Conservation (phyloP, 2,797 vertebrate species). For the Coluber constrictor region DNA sequence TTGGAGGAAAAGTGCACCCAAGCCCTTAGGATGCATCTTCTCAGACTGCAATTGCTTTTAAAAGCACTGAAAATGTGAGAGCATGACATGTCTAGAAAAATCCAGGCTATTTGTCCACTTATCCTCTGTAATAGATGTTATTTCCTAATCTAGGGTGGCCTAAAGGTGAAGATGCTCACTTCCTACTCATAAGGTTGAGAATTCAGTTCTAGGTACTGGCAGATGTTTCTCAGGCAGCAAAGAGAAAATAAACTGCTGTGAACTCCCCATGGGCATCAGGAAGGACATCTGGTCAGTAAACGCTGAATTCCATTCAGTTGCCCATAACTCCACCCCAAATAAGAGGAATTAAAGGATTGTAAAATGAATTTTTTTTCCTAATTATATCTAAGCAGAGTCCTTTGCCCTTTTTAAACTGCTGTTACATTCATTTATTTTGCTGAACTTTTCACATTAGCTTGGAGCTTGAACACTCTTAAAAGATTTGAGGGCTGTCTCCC, state of each 20-base stretch:
- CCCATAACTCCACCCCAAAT: background rate
- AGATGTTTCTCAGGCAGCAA: background rate
- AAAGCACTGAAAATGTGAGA: background rate
- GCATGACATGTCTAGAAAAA: background rate
- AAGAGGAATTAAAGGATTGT: background rate
- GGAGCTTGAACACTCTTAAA: background rate
- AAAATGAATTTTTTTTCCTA: fast-evolving
- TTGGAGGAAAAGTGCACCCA: background rate
- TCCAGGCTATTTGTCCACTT: background rate
- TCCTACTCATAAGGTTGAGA: background rate
- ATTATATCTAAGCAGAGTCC: background rate
- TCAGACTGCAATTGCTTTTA: background rate
- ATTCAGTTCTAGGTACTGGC: background rate
- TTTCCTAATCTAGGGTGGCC: background rate
- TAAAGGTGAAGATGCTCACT: background rate
- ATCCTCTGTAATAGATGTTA: no score
- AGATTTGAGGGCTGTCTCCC: background rate
- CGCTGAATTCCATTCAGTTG: background rate
- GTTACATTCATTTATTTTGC: background rate
- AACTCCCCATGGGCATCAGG: background rate
- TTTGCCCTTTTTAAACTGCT: background rate
- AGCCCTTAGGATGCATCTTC: background rate
- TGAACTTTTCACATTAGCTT: background rate
- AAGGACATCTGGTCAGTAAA: background rate
- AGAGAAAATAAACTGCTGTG: background rate